A percentile compares a stretch with the other conserved stretches of the same genome.
Evolutionary conservation across 2,113 vertebrate genomes (phyloP).

Genomic region (Silurus glanis): DNA sequence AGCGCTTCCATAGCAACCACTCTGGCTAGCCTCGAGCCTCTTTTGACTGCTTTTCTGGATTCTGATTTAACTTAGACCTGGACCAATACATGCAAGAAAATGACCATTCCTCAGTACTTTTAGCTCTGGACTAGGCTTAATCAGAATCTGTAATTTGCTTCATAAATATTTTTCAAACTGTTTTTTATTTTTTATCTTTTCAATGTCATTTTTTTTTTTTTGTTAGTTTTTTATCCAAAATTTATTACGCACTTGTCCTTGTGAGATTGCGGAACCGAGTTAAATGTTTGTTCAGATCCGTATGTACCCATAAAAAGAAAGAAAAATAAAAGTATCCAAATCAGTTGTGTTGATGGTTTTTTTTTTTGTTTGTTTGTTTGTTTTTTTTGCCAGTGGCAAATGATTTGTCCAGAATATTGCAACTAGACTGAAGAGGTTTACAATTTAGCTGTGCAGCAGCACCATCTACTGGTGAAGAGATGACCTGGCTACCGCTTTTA

Average conservation of each 20-base stretch:
- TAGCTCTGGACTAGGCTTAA: not conserved
- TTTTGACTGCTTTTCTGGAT: conserved; percentile 19
- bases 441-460: conserved; percentile 38
- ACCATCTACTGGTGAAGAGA: conserved; percentile 65
- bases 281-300: conserved; percentile 59
- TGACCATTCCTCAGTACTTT: not conserved
- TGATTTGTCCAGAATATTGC: not conserved
- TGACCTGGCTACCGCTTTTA: not conserved
- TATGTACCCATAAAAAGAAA: conserved; percentile 63
- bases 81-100: not conserved
- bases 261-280: conserved; percentile 57
- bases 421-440: not conserved
- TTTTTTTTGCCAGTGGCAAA: not conserved
- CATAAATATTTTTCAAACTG: not conserved
- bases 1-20: conserved; percentile 43
- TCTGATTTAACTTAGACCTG: conserved; percentile 18
- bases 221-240: conserved; percentile 33
- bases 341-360: not conserved
- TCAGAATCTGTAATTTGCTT: not conserved
- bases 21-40: conserved; percentile 29
- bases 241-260: conserved; percentile 47
- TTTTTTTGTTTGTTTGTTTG: not conserved
- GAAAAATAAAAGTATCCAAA: conserved; percentile 18
- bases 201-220: conserved; percentile 12
- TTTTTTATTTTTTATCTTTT: conserved; percentile 16